phyloP scores from a whole-genome alignment of 2,888 invertebrate species.

The Protodeltote pygarga region DNA sequence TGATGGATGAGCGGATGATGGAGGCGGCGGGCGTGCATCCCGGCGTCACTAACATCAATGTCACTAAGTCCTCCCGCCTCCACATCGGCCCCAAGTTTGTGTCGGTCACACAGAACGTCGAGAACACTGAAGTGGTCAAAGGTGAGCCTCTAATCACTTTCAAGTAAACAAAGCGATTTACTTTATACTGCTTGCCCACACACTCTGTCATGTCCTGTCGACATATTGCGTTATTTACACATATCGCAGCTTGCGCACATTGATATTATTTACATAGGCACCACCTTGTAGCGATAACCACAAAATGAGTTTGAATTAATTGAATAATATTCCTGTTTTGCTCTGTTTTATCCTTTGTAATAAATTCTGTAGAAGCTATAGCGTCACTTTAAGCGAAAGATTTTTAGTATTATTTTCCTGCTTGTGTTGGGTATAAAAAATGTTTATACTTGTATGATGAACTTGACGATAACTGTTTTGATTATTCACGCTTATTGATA shows the following conservation, averaged over 20 bases:
- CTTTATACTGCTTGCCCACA: constrained; percentile 14
- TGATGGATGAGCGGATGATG: constrained; percentile 55
- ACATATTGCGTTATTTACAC: constrained; percentile 34
- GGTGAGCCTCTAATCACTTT: constrained; percentile 61
- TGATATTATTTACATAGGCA: constrained; percentile 21
- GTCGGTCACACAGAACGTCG: constrained; percentile 74
- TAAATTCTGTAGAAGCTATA: constrained; percentile 29
- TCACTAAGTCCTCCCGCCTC: constrained; percentile 68
- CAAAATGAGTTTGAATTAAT: constrained; percentile 18
- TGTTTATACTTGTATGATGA: constrained; percentile 24
- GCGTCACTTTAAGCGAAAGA: constrained; percentile 35
- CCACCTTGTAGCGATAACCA: constrained; percentile 32
- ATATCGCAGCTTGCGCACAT: constrained; percentile 42
- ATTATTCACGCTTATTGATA: neutral
- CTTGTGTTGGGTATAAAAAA: constrained; percentile 5
- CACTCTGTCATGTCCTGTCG: constrained; percentile 22
- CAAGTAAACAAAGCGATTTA: constrained; percentile 41
- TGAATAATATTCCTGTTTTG: constrained; percentile 6
- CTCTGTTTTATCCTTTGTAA: constrained; percentile 16
- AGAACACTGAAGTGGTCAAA: constrained; percentile 76
- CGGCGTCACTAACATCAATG: constrained; percentile 64
- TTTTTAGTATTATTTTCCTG: constrained; percentile 44
- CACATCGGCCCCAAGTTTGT: constrained; percentile 78
- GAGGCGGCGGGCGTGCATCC: constrained; percentile 54
- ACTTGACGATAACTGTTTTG: constrained; percentile 11